A percentile compares a stretch with the other conserved stretches of the same genome.
Conservation (phyloP, 2,797 vertebrate species). For the Bradypodion ventrale region DNA sequence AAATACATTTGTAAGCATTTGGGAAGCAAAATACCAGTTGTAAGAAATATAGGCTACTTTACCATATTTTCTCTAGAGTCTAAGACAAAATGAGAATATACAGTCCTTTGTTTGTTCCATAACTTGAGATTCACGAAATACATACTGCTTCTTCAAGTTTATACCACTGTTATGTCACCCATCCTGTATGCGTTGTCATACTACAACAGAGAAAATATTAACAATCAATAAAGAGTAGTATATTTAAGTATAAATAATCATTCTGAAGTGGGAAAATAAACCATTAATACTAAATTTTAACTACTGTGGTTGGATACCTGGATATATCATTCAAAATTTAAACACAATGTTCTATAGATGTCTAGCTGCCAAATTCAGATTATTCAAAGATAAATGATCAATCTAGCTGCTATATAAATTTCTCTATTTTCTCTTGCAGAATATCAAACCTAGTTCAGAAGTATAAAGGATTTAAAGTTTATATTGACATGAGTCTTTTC, state of each 20-base stretch:
- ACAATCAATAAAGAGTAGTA: slow-evolving; percentile 53
- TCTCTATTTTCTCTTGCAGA: neutral
- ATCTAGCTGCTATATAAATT: neutral
- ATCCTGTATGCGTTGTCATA: slow-evolving; percentile 69
- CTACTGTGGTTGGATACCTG: neutral
- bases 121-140: slow-evolving; percentile 67
- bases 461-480: too few relatives aligned
- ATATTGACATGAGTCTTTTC: neutral
- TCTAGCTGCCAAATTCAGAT: neutral
- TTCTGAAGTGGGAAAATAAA: slow-evolving; percentile 22
- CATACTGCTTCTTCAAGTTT: slow-evolving; percentile 68
- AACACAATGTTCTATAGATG: neutral
- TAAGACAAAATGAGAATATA: slow-evolving; percentile 49
- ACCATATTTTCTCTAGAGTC: slow-evolving; percentile 57
- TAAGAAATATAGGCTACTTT: slow-evolving; percentile 65
- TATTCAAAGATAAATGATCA: neutral
- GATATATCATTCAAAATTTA: neutral
- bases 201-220: slow-evolving; percentile 75
- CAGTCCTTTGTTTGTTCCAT: slow-evolving; percentile 70
- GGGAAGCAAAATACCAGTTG: slow-evolving; percentile 70
- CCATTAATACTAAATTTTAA: neutral
- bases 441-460: neutral
- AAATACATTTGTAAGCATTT: slow-evolving; percentile 64
- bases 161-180: slow-evolving; percentile 79
- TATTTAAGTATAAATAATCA: slow-evolving; percentile 21